phyloP scores from a whole-genome alignment of 2,797 vertebrate species.

The Sternotherus odoratus region DNA sequence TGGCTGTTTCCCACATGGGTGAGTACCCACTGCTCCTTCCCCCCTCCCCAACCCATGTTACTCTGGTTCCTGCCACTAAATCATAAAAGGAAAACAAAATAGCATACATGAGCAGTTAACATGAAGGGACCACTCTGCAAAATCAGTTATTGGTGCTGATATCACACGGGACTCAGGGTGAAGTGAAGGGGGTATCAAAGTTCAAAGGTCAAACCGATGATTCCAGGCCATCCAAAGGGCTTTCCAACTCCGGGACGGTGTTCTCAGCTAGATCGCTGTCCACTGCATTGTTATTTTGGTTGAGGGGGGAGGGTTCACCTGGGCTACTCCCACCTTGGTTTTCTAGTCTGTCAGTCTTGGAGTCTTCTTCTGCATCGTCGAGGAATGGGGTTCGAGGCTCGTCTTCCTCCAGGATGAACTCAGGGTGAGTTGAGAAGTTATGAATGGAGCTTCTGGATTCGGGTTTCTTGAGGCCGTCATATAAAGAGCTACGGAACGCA shows the following conservation, averaged over 20 bases:
- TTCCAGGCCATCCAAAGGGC: constrained; percentile 83
- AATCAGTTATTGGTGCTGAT: constrained; percentile 63
- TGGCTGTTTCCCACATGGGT: constrained; percentile 52
- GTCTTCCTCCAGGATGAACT: constrained; percentile 91
- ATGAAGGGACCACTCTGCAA: constrained; percentile 49
- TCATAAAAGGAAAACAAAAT: background rate
- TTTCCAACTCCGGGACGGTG: constrained; percentile 74
- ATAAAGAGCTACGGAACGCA: constrained; percentile 94
- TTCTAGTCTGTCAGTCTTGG: constrained; percentile 69
- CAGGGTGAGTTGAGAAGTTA: constrained; percentile 96
- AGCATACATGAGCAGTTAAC: constrained; percentile 71
- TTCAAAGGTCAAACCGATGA: constrained; percentile 85
- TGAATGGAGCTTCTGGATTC: constrained; percentile 94
- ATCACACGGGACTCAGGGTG: constrained; percentile 45
- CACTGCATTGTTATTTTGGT: constrained; percentile 83
- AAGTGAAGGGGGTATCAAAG: constrained; percentile 38
- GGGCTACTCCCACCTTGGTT: constrained; percentile 62
- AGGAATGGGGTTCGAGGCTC: constrained; percentile 85
- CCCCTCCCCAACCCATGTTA: constrained; percentile 32
- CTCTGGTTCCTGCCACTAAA: constrained; percentile 67
- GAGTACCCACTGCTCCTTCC: constrained; percentile 61
- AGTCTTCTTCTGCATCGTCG: constrained; percentile 81
- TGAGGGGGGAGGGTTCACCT: constrained; percentile 63
- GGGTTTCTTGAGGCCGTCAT: constrained; percentile 90
- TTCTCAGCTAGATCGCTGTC: constrained; percentile 72